A percentile compares a stretch with the other conserved stretches of the same genome.
Evolutionary conservation across 2,888 invertebrate species (phyloP).

Genomic region (Galeruca laticollis): DNA sequence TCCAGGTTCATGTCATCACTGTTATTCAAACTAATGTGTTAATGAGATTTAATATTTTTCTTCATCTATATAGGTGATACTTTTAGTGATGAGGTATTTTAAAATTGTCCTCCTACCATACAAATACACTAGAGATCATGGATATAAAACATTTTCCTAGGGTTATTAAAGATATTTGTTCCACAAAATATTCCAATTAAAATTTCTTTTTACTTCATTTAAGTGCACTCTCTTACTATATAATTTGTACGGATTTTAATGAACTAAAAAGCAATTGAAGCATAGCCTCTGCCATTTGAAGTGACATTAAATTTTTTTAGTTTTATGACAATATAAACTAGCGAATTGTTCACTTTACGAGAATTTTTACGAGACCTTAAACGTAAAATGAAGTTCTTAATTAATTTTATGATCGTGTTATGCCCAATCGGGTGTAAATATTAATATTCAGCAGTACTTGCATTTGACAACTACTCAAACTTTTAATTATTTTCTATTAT

Average conservation of each 20-base stretch:
- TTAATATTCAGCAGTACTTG: neutral
- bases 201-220: neutral
- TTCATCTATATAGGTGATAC: no score
- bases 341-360: constrained; percentile 16
- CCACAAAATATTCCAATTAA: neutral
- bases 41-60: no score
- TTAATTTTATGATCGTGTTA: constrained; percentile 11
- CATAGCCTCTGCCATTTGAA: constrained; percentile 6
- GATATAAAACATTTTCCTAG: no score
- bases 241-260: constrained; percentile 4
- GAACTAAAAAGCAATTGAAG: constrained; percentile 9
- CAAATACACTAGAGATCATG: no score
- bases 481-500: neutral
- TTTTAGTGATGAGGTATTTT: no score
- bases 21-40: no score
- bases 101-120: no score
- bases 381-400: constrained; percentile 20
- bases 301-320: constrained; percentile 15
- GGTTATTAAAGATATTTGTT: neutral
- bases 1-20: no score
- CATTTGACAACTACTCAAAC: neutral
- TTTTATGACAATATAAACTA: constrained; percentile 17
- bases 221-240: neutral
- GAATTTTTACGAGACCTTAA: constrained; percentile 8
- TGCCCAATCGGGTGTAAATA: constrained; percentile 12